Base-by-base conservation (phyloP, 2,888 invertebrate genomes). In the Fabriciana adippe region DNA sequence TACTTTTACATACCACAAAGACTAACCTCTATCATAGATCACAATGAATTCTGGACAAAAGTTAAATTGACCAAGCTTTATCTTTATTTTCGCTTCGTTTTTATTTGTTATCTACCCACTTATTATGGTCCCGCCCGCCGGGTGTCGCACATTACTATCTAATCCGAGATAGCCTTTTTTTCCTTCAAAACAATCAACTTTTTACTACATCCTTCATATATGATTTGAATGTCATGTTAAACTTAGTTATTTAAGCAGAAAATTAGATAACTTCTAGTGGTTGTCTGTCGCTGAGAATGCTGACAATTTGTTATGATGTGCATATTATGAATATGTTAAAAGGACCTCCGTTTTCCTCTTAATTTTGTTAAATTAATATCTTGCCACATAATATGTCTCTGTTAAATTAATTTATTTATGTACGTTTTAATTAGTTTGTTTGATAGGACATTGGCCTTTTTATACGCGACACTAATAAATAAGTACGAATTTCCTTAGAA, bases 61-160 rank as follows among this genome's bases (percentile, higher is more conserved):
- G 64, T 45, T 57, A 51, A 60, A 55, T 64, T 60, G 64, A 60
- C 59, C 60, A 15, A 64, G 60, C 51, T 60, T 51, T 68, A 68
- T 68, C 68, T 68, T 68, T 68, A 68, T 68, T 61, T 55, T 68
- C 60, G 51, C 55, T 68, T 68, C 16, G 50, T 59, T 60, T 56
- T 68, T 68, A 64, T 64, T 68, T 41, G 55, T 68, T 68, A 68
- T 68, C 68, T 55, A 15, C 47, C 48, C 64, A 51, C 60, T 51
- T 64, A 64, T 48, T 64, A 56, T 60, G 64, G 64, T 47, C 60
- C 60, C 60, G 60, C 18, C 55, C 48, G 47, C 50, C 68, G 64
- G 63, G 54, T 66, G 60, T 66, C 66, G 57, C 41, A 48, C 50
- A 64, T 63, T 57, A 53, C 55, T 68, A 68, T 68, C 64, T 64